Evolutionary conservation across 2,113 vertebrate genomes (phyloP).

Genomic region (Accipiter virgatus): DNA sequence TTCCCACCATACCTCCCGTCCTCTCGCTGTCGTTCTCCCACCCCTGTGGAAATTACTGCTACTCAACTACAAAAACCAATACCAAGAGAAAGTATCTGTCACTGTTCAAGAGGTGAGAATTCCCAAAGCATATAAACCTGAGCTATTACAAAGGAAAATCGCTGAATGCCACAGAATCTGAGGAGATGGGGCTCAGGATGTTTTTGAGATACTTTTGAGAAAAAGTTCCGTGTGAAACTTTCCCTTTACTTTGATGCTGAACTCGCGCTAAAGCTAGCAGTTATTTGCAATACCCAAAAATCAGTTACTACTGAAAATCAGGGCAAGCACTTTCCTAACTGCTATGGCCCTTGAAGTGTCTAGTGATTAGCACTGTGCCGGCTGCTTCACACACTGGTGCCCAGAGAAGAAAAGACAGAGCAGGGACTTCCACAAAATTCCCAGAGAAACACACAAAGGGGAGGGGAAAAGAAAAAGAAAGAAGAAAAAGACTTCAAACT

Average conservation of each 20-base stretch:
- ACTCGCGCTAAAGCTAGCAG: accelerated
- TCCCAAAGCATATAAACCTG: neutral
- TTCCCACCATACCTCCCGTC: neutral
- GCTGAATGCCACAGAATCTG: neutral
- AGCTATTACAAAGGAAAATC: neutral
- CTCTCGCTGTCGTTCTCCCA: neutral
- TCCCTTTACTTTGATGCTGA: neutral
- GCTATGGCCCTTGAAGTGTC: neutral
- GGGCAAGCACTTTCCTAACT: neutral
- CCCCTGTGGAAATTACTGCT: neutral
- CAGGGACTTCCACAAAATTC: neutral
- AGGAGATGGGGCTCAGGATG: neutral
- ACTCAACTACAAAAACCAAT: neutral
- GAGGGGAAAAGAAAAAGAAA: neutral
- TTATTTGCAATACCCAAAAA: neutral
- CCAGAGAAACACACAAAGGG: neutral
- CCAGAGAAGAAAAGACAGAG: neutral
- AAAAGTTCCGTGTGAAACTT: neutral
- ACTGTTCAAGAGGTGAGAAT: neutral
- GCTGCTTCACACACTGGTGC: neutral
- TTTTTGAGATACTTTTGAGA: neutral
- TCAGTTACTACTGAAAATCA: neutral
- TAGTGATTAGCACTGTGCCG: neutral
- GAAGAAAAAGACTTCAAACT: neutral
- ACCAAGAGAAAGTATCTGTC: neutral